phyloP scores from a whole-genome alignment of 2,113 vertebrate species.

The Eudorcas thomsonii region DNA sequence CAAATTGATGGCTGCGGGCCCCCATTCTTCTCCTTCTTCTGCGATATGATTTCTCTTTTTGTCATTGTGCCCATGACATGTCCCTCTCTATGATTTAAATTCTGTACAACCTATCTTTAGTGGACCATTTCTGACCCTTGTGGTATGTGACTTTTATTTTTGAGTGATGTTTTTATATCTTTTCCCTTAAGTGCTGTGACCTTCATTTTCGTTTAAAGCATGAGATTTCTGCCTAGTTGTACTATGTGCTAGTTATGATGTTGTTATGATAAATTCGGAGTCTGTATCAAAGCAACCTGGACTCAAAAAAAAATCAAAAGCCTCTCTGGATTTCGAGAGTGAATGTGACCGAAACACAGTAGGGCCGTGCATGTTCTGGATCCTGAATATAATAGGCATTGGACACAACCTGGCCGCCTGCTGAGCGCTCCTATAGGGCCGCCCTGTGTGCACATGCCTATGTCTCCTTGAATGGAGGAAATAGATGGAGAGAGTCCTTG shows the following conservation, averaged over 20 bases:
- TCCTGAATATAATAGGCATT: conserved; percentile 46
- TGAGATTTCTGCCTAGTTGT: conserved; percentile 83
- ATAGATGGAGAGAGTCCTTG: neutral
- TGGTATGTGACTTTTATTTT: conserved; percentile 84
- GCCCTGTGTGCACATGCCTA: conserved; percentile 49
- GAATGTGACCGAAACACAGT: neutral
- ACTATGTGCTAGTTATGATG: conserved; percentile 72
- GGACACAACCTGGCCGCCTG: neutral
- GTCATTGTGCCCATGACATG: conserved; percentile 85
- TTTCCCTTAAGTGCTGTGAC: conserved; percentile 83
- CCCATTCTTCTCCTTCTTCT: conserved; percentile 84
- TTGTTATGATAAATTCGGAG: conserved; percentile 74
- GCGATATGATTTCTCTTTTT: conserved; percentile 84
- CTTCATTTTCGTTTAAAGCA: conserved; percentile 86
- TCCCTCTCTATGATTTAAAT: conserved; percentile 85
- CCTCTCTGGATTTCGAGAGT: neutral
- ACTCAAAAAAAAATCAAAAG: conserved; percentile 65
- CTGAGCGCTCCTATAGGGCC: neutral
- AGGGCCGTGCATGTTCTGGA: conserved; percentile 49
- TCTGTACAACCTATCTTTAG: conserved; percentile 81
- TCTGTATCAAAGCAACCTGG: conserved; percentile 89
- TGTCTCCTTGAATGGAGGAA: neutral
- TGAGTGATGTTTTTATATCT: conserved; percentile 84
- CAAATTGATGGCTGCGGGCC: conserved; percentile 94
- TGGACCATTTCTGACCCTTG: conserved; percentile 82